Evolutionary conservation across 2,113 vertebrate species (phyloP).

Genomic region (Dryoscopus gambensis): DNA sequence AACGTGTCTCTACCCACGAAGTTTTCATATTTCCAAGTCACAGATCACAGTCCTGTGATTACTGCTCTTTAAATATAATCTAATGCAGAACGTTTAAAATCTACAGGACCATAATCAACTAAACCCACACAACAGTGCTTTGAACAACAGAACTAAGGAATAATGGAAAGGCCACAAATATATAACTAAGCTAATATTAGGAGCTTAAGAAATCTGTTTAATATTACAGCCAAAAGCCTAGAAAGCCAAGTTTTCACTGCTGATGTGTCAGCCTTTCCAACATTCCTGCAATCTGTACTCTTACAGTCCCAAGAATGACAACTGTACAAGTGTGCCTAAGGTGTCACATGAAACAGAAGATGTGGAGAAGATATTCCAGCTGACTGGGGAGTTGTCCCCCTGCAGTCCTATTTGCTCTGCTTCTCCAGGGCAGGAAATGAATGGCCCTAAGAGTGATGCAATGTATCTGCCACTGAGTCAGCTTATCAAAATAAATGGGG

Average conservation of each 20-base stretch:
- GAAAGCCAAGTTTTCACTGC: neutral
- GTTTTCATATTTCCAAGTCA: constrained; percentile 10
- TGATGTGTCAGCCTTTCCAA: neutral
- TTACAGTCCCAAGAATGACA: neutral
- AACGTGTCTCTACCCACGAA: neutral
- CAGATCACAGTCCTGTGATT: neutral
- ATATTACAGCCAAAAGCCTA: neutral
- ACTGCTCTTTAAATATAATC: neutral
- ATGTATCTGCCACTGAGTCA: neutral
- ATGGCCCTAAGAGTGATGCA: neutral
- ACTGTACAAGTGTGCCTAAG: neutral
- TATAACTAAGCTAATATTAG: neutral
- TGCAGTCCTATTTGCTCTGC: neutral
- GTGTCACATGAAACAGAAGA: neutral
- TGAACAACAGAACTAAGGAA: neutral
- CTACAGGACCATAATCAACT: neutral
- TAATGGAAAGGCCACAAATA: neutral
- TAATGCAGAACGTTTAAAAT: neutral
- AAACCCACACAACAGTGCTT: neutral
- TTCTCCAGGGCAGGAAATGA: neutral
- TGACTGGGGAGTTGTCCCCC: neutral
- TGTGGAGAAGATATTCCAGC: neutral
- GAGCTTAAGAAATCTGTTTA: neutral
- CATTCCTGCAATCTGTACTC: neutral
- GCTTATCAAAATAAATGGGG: neutral